Conservation (phyloP, 2,797 vertebrate species). For the Mus spretus region DNA sequence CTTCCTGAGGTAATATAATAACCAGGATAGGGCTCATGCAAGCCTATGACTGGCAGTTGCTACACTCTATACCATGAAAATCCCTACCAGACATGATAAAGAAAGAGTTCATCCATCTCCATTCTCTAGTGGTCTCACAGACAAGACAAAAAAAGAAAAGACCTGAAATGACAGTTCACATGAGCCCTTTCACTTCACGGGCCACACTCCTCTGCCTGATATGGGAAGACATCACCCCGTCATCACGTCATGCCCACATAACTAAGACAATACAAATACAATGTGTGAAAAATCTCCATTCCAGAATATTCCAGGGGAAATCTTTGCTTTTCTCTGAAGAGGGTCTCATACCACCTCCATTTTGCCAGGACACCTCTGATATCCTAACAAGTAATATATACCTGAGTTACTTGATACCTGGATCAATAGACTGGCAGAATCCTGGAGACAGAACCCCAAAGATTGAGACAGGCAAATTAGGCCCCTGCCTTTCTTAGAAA, state of each 20-base stretch:
- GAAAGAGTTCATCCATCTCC: neutral
- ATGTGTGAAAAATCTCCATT: neutral
- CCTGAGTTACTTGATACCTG: neutral
- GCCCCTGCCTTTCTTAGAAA: neutral
- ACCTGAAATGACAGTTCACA: neutral
- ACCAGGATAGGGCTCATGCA: fast-evolving
- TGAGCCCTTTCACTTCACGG: neutral
- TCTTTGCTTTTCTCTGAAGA: neutral
- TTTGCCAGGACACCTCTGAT: neutral
- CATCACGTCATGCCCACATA: neutral
- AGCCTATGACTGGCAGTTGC: neutral
- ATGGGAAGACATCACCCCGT: neutral
- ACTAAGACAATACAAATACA: neutral
- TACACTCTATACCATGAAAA: fast-evolving
- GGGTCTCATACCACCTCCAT: neutral
- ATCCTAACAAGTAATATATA: neutral
- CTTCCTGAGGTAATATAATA: neutral
- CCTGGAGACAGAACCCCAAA: neutral
- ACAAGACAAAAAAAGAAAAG: neutral
- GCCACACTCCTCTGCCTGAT: neutral
- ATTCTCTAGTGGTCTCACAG: neutral
- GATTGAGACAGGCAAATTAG: neutral
- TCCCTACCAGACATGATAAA: neutral
- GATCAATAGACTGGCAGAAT: neutral
- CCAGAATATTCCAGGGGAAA: neutral